Evolutionary conservation across 2,113 vertebrate species (phyloP).

Genomic region (Toxotes chatareus): DNA sequence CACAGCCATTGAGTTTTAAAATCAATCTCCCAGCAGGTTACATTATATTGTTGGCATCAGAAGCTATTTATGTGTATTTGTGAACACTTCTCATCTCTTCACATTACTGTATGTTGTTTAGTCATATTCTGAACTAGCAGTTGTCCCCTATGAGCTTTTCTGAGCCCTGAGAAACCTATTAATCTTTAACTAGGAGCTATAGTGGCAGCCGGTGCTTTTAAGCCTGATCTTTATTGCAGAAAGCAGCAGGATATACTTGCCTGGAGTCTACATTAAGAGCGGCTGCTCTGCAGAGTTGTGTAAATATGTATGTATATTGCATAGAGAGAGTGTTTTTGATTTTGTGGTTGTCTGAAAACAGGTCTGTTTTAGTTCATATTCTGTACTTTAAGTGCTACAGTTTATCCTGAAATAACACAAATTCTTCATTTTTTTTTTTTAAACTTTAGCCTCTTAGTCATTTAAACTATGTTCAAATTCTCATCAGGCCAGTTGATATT

Average conservation of each 20-base stretch:
- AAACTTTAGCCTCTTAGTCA: slow-evolving; percentile 2
- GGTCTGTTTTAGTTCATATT: background rate
- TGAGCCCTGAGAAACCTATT: slow-evolving; percentile 72
- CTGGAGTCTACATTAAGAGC: slow-evolving; percentile 52
- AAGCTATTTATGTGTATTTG: slow-evolving; percentile 14
- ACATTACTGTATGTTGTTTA: slow-evolving; percentile 34
- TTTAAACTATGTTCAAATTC: background rate
- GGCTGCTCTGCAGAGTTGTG: slow-evolving; percentile 36
- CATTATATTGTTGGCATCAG: slow-evolving; percentile 4
- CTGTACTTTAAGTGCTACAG: background rate
- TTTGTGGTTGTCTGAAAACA: slow-evolving; percentile 7
- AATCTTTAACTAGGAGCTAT: slow-evolving; percentile 83
- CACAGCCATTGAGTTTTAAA: slow-evolving; percentile 14
- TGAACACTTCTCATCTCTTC: background rate
- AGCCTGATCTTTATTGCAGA: slow-evolving; percentile 73
- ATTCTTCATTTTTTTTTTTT: background rate
- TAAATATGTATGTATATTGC: slow-evolving; percentile 53
- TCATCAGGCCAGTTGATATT: background rate
- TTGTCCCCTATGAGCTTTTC: slow-evolving; percentile 46
- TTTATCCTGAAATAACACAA: background rate
- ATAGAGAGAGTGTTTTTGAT: background rate
- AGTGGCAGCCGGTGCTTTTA: slow-evolving; percentile 75
- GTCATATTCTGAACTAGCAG: slow-evolving; percentile 30
- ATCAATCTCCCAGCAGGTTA: slow-evolving; percentile 10
- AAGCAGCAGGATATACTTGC: slow-evolving; percentile 69